A percentile compares a stretch with the other conserved stretches of the same genome.
Conservation (phyloP, 2,113 vertebrate species). For the Alces alces region DNA sequence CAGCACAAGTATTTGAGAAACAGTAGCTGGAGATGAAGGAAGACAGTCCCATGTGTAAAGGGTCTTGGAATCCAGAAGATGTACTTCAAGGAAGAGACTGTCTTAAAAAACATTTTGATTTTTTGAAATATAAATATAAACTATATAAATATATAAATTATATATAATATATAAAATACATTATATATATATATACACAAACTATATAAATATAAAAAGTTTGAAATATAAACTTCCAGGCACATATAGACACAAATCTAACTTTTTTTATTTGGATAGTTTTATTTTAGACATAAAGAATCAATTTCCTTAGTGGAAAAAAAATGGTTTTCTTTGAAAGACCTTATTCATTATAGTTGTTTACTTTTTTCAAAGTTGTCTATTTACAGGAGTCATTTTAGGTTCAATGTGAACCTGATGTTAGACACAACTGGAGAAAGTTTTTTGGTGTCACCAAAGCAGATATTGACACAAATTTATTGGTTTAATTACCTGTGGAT, state of each 20-base stretch:
- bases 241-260: background rate
- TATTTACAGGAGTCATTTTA: background rate
- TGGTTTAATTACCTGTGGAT: background rate
- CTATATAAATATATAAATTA: too few relatives aligned
- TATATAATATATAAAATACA: too few relatives aligned
- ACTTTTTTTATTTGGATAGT: background rate
- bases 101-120: background rate
- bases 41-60: fast-evolving
- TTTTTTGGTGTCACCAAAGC: background rate
- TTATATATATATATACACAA: too few relatives aligned
- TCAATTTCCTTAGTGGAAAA: background rate
- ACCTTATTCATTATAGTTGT: background rate
- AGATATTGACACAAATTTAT: background rate
- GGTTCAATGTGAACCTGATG: background rate
- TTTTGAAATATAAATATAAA: background rate
- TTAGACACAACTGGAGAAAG: background rate
- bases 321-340: background rate
- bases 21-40: fast-evolving
- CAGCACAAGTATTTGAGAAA: background rate
- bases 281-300: background rate
- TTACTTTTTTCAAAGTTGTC: background rate
- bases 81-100: background rate
- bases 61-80: background rate
- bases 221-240: background rate
- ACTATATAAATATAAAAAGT: too few relatives aligned